A percentile compares a stretch with the other conserved stretches of the same genome.
Conservation (phyloP, 1,140 invertebrate species). For the Aphelinus atriplicis region DNA sequence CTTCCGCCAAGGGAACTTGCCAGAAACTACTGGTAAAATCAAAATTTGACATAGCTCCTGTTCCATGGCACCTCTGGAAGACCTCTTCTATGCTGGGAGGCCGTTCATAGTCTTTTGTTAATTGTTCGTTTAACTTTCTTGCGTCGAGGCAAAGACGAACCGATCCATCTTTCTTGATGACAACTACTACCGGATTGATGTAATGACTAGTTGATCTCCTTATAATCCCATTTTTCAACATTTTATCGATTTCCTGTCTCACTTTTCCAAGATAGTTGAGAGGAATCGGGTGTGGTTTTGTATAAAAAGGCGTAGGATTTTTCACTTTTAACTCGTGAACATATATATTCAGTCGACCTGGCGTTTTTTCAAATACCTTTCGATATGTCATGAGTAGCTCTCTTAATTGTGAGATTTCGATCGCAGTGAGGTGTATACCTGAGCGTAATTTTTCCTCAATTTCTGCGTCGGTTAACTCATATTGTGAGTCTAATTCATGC, state of each 20-base stretch:
- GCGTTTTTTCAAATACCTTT: conserved; percentile 34
- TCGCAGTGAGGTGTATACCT: no score
- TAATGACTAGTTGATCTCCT: conserved; percentile 40
- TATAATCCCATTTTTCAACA: conserved; percentile 42
- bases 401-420: background rate
- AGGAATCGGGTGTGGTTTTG: conserved; percentile 39
- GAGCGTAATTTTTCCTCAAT: no score
- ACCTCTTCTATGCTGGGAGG: conserved; percentile 62
- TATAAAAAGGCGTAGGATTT: conserved; percentile 25
- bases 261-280: conserved; percentile 23
- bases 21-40: conserved; percentile 2
- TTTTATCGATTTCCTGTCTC: conserved; percentile 32
- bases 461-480: no score
- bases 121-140: background rate
- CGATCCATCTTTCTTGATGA: conserved; percentile 30
- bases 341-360: conserved; percentile 34
- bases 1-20: background rate
- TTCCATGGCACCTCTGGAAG: background rate
- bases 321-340: conserved; percentile 35
- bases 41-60: background rate
- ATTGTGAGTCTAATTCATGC: no score
- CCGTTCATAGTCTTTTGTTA: conserved; percentile 47
- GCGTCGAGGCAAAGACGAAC: conserved; percentile 36
- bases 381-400: conserved; percentile 3
- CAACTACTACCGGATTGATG: conserved; percentile 28